Evolutionary conservation across 1,140 invertebrate species (phyloP).

Genomic region (Leucophenga varia): DNA sequence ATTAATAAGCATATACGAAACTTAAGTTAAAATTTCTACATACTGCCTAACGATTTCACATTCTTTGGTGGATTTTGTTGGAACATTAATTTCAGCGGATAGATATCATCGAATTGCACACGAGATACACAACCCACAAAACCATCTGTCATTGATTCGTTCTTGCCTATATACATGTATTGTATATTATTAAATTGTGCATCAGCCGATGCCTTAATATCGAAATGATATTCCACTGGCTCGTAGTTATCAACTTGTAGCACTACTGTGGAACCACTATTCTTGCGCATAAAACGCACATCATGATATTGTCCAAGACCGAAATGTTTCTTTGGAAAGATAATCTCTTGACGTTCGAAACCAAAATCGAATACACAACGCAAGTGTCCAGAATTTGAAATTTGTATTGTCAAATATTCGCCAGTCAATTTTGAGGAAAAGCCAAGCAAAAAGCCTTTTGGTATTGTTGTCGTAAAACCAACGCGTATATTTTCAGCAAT

Average conservation of each 20-base stretch:
- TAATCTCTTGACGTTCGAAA: constrained; percentile 89
- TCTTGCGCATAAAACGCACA: constrained; percentile 74
- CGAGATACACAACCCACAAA: constrained; percentile 91
- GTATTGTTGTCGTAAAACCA: constrained; percentile 93
- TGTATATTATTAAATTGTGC: constrained; percentile 95
- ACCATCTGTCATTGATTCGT: constrained; percentile 84
- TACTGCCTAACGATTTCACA: constrained; percentile 69
- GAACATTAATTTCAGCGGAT: constrained; percentile 88
- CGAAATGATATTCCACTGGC: constrained; percentile 73
- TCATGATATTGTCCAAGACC: constrained; percentile 92
- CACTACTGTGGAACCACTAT: constrained; percentile 75
- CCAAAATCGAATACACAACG: constrained; percentile 93
- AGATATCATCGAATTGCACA: constrained; percentile 94
- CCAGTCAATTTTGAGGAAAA: constrained; percentile 81
- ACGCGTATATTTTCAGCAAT: constrained; percentile 85
- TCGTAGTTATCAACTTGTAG: constrained; percentile 88
- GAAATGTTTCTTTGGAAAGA: constrained; percentile 84
- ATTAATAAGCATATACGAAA: neutral
- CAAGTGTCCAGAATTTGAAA: constrained; percentile 91
- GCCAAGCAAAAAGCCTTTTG: constrained; percentile 88
- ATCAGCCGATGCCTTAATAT: constrained; percentile 85
- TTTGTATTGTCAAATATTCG: constrained; percentile 90
- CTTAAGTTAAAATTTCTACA: constrained; percentile 29
- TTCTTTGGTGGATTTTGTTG: constrained; percentile 85
- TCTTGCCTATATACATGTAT: constrained; percentile 91